phyloP scores from a whole-genome alignment of 2,797 vertebrate species.

The Pteropus rufus region DNA sequence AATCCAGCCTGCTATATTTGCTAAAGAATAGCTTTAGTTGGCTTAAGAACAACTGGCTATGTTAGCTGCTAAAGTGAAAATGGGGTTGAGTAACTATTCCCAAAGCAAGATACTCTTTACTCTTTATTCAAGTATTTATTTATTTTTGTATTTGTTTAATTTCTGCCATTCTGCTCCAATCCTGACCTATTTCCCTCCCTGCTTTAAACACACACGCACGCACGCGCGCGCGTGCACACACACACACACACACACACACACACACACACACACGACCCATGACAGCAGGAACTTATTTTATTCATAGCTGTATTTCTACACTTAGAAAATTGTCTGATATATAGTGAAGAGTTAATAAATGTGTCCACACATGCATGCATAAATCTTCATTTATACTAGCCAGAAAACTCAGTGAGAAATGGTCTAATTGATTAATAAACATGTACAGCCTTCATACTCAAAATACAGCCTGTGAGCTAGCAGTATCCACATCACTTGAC shows the following conservation, averaged over 20 bases:
- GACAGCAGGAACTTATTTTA: background rate
- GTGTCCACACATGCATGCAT: background rate
- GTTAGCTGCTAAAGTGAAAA: background rate
- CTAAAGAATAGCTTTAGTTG: background rate
- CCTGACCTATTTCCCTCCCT: background rate
- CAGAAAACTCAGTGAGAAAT: background rate
- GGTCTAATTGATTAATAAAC: background rate
- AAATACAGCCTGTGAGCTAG: background rate
- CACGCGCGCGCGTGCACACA: background rate
- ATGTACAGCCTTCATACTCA: background rate
- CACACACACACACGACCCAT: background rate
- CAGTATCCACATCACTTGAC: background rate
- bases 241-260: background rate
- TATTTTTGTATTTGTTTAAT: background rate
- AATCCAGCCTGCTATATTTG: background rate
- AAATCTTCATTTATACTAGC: background rate
- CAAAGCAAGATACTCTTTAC: background rate
- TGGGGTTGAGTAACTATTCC: background rate
- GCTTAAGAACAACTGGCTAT: background rate
- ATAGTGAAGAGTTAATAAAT: constrained; percentile 1
- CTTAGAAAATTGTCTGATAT: background rate
- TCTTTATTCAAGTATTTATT: background rate
- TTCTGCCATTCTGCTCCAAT: background rate
- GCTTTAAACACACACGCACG: background rate
- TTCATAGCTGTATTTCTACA: background rate